Conservation (phyloP, 2,113 vertebrate genomes). For the Axis porcinus region DNA sequence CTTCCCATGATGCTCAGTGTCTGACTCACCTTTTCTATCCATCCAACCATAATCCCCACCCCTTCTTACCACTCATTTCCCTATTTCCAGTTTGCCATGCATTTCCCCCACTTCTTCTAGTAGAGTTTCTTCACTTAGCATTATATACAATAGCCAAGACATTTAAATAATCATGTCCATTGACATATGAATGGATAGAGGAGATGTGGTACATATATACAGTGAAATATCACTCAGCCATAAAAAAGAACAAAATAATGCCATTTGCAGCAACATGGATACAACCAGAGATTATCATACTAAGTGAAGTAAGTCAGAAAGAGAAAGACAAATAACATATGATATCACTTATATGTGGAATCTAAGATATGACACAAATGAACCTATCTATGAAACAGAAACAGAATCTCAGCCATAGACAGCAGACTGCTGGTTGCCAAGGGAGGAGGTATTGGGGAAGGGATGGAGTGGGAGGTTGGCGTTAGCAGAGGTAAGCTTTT, state of each 20-base stretch:
- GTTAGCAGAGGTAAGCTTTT: not conserved
- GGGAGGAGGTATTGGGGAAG: not conserved
- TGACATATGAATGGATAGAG: not conserved
- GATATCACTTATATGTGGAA: not conserved
- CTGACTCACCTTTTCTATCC: not conserved
- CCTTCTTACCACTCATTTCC: not conserved
- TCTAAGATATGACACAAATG: not conserved
- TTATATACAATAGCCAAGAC: not conserved
- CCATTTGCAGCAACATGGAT: not conserved
- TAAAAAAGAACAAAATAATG: not conserved
- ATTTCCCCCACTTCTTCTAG: not conserved
- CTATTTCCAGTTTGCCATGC: not conserved
- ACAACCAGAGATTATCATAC: not conserved
- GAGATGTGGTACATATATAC: not conserved
- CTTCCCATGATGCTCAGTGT: not conserved
- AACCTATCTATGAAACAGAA: not conserved
- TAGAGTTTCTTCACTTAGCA: not conserved
- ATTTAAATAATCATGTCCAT: not conserved
- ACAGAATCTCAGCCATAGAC: not conserved
- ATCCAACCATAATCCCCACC: not conserved
- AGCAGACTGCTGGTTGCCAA: not conserved
- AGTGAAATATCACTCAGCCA: not conserved
- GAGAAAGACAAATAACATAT: not conserved
- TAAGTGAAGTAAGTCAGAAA: not conserved
- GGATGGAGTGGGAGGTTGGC: not conserved